A percentile compares a stretch with the other conserved stretches of the same genome.
phyloP scores from a whole-genome alignment of 2,888 invertebrate species.

The Chalcosyrphus nemorum region DNA sequence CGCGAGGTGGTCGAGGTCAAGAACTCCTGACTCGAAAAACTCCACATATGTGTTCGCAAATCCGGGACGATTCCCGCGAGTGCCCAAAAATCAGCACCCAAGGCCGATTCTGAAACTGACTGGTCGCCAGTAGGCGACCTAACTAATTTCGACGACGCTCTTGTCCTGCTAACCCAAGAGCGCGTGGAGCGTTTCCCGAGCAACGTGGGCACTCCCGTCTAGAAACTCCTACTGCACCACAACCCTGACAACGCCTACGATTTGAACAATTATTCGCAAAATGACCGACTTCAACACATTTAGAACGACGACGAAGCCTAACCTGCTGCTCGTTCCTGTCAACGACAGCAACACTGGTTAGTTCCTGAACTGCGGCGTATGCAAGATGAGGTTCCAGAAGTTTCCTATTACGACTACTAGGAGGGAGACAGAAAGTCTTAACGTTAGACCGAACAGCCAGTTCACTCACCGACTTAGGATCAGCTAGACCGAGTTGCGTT shows the following conservation, averaged over 20 bases:
- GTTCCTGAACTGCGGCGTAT: background rate
- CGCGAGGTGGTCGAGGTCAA: too few relatives aligned
- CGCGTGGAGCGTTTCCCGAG: background rate
- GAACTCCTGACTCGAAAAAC: too few relatives aligned
- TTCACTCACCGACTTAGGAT: background rate
- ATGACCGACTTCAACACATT: background rate
- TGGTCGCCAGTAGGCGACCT: too few relatives aligned
- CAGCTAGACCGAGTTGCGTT: background rate
- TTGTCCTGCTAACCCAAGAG: background rate
- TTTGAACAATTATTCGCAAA: background rate
- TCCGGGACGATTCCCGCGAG: too few relatives aligned
- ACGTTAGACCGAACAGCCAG: background rate
- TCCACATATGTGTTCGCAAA: too few relatives aligned
- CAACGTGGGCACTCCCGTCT: background rate
- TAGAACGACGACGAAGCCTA: background rate
- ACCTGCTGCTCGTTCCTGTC: background rate
- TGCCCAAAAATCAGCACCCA: too few relatives aligned
- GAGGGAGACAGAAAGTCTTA: background rate
- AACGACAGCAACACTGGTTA: background rate
- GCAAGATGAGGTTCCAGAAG: background rate
- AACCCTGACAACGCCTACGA: background rate
- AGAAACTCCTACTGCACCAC: background rate
- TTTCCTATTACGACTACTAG: background rate
- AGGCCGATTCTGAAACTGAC: too few relatives aligned
- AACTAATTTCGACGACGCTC: background rate